phyloP scores from a whole-genome alignment of 2,113 vertebrate species.

The Scytalopus superciliaris region DNA sequence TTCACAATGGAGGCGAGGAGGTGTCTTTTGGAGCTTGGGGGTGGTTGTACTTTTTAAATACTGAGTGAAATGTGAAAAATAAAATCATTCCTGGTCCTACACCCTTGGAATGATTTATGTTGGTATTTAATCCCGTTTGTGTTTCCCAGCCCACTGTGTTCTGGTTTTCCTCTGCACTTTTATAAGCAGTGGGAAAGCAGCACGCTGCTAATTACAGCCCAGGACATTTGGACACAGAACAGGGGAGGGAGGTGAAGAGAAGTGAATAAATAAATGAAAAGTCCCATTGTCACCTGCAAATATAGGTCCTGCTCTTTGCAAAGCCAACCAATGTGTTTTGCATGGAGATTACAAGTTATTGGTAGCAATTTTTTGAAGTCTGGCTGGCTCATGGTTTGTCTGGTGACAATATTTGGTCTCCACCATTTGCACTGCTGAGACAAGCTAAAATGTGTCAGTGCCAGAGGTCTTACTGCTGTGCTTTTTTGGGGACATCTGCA shows the following conservation, averaged over 20 bases:
- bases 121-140: background rate
- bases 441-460: fast-evolving
- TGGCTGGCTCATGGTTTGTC: background rate
- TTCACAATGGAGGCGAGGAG: background rate
- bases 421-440: fast-evolving
- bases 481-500: background rate
- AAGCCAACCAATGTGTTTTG: background rate
- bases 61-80: slow-evolving; percentile 24
- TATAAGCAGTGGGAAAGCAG: background rate
- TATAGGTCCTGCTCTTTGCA: background rate
- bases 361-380: background rate
- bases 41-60: slow-evolving; percentile 27
- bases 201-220: background rate
- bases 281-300: background rate
- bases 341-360: background rate
- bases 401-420: background rate
- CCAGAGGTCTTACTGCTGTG: fast-evolving
- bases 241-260: background rate
- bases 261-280: background rate
- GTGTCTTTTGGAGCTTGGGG: slow-evolving; percentile 20
- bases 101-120: background rate
- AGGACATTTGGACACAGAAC: background rate
- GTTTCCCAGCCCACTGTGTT: background rate
- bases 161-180: background rate
- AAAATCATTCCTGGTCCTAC: background rate